Evolutionary conservation across 2,888 invertebrate genomes (phyloP).

Genomic region (Protonemura montana): DNA sequence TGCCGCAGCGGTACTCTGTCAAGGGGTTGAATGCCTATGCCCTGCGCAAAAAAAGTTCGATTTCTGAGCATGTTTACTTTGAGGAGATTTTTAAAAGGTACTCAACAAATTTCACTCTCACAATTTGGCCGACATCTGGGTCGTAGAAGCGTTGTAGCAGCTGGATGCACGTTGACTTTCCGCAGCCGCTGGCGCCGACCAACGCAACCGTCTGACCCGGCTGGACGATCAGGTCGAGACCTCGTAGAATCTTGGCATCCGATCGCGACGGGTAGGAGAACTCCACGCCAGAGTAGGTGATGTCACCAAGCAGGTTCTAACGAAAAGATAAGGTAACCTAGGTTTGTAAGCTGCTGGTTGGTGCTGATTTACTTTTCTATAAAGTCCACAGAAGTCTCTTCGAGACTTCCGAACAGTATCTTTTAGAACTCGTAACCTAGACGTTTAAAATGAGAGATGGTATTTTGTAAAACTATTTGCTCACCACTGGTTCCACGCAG

Average conservation of each 20-base stretch:
- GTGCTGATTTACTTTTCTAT: no score
- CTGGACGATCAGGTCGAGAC: slow-evolving; percentile 53
- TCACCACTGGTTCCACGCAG: not conserved
- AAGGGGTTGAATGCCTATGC: slow-evolving; percentile 52
- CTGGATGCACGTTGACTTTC: slow-evolving; percentile 62
- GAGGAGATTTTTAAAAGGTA: no score
- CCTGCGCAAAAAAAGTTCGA: slow-evolving; percentile 44
- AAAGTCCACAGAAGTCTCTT: no score
- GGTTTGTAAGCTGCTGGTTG: no score
- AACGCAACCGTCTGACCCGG: slow-evolving; percentile 55
- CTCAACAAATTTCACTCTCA: slow-evolving; percentile 42
- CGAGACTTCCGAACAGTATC: no score
- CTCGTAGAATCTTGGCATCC: slow-evolving; percentile 60
- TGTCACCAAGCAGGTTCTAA: slow-evolving; percentile 55
- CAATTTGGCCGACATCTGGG: slow-evolving; percentile 58
- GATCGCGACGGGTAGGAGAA: slow-evolving; percentile 57
- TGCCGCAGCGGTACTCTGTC: slow-evolving; percentile 37
- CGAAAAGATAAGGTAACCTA: no score
- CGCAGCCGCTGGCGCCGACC: slow-evolving; percentile 59
- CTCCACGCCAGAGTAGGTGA: slow-evolving; percentile 61
- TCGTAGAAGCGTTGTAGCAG: slow-evolving; percentile 64
- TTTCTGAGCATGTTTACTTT: not conserved
- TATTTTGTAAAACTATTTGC: no score
- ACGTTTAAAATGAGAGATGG: no score
- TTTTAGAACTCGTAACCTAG: no score